These are phyloP conservation scores for Thermophis baileyi DNA, from an alignment of 2,113 vertebrate genomes.

Conservation along the genomic window DNA sequence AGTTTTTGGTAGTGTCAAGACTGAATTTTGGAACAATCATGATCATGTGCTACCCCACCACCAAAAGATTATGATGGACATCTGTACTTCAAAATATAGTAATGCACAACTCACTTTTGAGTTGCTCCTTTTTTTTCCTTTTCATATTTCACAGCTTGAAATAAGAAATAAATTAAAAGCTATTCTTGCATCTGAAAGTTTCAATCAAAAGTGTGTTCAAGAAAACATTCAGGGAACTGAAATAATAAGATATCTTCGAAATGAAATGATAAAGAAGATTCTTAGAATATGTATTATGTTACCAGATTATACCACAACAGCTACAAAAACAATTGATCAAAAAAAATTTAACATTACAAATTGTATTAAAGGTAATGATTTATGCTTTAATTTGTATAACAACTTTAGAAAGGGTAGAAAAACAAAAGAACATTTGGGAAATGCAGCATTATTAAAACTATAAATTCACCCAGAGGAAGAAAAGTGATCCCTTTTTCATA, in stretches of 20 bases:
- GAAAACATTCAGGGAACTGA: not conserved
- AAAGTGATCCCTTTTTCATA: not conserved
- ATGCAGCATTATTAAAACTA: slow-evolving; percentile 65
- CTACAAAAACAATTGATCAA: slow-evolving; percentile 36
- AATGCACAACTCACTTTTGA: not conserved
- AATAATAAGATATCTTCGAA: not conserved
- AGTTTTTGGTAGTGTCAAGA: not conserved
- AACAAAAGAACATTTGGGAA: slow-evolving; percentile 49
- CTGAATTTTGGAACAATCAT: not conserved
- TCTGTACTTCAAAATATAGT: not conserved
- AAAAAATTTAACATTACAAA: slow-evolving; percentile 50
- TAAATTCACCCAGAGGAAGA: slow-evolving; percentile 57
- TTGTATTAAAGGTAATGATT: slow-evolving; percentile 62
- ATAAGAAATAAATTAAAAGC: not conserved
- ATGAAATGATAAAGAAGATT: not conserved
- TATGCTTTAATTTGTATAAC: slow-evolving; percentile 66
- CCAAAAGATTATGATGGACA: not conserved
- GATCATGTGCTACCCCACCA: not conserved
- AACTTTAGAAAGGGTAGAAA: slow-evolving; percentile 53
- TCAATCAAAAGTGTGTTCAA: not conserved
- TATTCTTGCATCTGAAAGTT: not conserved
- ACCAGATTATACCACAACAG: not conserved
- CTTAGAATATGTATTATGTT: not conserved
- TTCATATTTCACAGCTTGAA: not conserved
- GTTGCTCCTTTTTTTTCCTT: not conserved